Conservation (phyloP, 2,888 invertebrate species). For the Tachina fera region DNA sequence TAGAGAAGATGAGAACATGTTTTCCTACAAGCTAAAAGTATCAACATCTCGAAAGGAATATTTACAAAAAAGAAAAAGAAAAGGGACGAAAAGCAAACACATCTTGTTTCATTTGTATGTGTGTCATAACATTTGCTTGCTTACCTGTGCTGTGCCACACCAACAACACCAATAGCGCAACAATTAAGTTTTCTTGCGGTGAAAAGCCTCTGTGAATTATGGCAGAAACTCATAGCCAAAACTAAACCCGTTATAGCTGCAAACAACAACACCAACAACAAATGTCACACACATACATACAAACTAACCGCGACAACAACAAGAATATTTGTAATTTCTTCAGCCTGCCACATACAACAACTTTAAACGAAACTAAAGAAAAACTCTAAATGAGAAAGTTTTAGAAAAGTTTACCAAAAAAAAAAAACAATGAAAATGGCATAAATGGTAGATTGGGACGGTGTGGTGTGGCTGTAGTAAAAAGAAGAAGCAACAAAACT, state of each 20-base stretch:
- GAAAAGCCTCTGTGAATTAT: slow-evolving; percentile 66
- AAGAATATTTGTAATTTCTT: slow-evolving; percentile 45
- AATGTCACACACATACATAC: not conserved
- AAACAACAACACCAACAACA: slow-evolving; percentile 6
- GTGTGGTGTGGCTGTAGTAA: not conserved
- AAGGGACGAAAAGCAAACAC: not conserved
- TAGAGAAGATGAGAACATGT: not conserved
- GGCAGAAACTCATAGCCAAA: slow-evolving; percentile 64
- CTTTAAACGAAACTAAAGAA: slow-evolving; percentile 20
- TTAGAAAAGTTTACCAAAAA: slow-evolving; percentile 62
- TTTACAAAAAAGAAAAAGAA: not conserved
- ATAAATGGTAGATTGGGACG: slow-evolving; percentile 23
- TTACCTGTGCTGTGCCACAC: not conserved
- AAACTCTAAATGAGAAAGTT: slow-evolving; percentile 37
- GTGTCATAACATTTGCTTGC: not conserved
- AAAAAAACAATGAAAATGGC: slow-evolving; percentile 11
- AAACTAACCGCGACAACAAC: slow-evolving; percentile 31
- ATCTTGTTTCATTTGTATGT: not conserved
- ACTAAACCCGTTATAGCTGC: slow-evolving; percentile 32
- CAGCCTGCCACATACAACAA: not conserved
- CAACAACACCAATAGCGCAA: slow-evolving; percentile 52
- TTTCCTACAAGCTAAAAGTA: slow-evolving; percentile 38
- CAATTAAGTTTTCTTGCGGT: slow-evolving; percentile 65
- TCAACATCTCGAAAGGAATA: slow-evolving; percentile 25
- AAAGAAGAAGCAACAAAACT: not conserved